A percentile compares a stretch with the other conserved stretches of the same genome.
Conservation (phyloP, 2,113 vertebrate genomes). For the Camelus dromedarius region DNA sequence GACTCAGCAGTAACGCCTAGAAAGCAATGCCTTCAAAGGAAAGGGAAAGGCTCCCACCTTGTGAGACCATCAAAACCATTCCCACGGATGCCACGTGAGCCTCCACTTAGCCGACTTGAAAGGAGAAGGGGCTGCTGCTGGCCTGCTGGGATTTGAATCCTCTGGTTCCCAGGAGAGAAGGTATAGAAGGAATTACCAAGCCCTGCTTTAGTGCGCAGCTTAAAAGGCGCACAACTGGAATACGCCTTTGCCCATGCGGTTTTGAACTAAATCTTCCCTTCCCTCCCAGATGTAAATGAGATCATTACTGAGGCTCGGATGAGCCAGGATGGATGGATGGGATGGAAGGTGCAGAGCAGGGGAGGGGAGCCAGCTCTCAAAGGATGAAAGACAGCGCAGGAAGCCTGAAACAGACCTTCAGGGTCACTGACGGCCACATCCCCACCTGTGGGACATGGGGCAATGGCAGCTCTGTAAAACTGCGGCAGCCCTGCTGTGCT, state of each 20-base stretch:
- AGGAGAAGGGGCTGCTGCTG: background rate
- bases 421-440: background rate
- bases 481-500: rapidly evolving
- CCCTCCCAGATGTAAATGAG: conserved; percentile 35
- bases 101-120: conserved; percentile 38
- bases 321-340: background rate
- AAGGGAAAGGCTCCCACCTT: background rate
- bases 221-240: background rate
- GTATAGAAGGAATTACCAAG: conserved; percentile 55
- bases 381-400: background rate
- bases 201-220: background rate
- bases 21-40: conserved; percentile 54
- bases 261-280: conserved; percentile 55
- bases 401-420: background rate
- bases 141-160: conserved; percentile 24
- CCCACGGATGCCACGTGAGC: background rate
- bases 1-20: background rate
- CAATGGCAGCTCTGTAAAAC: background rate
- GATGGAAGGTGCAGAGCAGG: rapidly evolving
- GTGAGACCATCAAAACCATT: conserved; percentile 19
- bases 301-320: background rate
- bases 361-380: background rate
- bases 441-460: rapidly evolving
- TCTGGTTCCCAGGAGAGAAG: conserved; percentile 25
- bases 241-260: background rate